Base-by-base conservation (phyloP, 2,888 invertebrate species). In the Julus scandinavius region DNA sequence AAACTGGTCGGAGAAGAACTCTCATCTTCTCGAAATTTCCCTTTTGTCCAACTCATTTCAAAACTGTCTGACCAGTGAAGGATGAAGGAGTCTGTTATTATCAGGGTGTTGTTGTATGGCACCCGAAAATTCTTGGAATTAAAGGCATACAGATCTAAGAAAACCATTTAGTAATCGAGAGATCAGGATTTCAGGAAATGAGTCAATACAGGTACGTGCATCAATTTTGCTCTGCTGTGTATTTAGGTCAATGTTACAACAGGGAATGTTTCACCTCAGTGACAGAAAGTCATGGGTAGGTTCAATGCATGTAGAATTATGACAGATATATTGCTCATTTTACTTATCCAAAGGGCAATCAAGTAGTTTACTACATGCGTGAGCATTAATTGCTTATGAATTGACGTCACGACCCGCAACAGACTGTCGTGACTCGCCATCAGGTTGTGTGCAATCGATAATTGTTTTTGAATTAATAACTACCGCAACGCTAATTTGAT, bases 351-450 rank as follows among this genome's bases (percentile, higher is more conserved):
- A 72, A 72, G 72, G 72, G n/a, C 6, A 72, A 72, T 20, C 45
- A 45, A 5, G 72, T 20, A 9, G 72, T 72, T 72, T 20, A 20
- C 72, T n/a, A 72, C 29, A 72, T 29, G 72, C 72, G 9, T 9
- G 72, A 72, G 20, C 72, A 72, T 72, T 72, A 72, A 72, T 72
- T 72, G 29, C 72, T 72, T 72, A 4, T 29, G 5, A 72, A 72
- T 72, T 72, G 72, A 72, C 72, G 29, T 72, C 72, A 72, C 72
- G 20, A 72, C 20, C 72, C 72, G 72, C 11, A 72, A 63, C n/a
- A 17, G 17, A 7, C 45, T 63, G 63, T n/a, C n/a, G 63, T 17
- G 63, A n/a, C n/a, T 63, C 54, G 17, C 13, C 5, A 63, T 17
- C 63, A 72, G 63, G 63, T 29, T 1, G 29, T 11, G 72, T 11